Percentiles rank a stretch among this genome's conserved stretches.
Conservation (phyloP, 1,140 invertebrate genomes). For the Heliothis virescens region DNA sequence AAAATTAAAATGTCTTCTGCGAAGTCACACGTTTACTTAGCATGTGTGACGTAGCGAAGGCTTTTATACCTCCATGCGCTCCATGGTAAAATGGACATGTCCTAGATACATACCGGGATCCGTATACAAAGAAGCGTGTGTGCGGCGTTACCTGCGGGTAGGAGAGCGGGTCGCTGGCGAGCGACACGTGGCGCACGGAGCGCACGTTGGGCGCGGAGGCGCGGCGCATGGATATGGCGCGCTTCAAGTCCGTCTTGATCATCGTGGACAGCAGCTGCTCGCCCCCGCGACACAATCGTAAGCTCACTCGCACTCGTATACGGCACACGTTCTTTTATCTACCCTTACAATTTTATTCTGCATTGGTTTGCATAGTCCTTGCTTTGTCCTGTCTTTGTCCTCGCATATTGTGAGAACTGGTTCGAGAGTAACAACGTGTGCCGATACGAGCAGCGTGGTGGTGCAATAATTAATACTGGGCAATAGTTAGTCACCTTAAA, state of each 20-base stretch:
- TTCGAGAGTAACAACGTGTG: constrained; percentile 24
- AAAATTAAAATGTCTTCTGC: background rate
- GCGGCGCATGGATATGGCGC: constrained; percentile 88
- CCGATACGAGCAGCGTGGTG: constrained; percentile 20
- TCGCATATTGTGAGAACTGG: no score
- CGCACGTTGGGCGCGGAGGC: constrained; percentile 74
- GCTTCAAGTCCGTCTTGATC: constrained; percentile 92
- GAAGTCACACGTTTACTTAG: background rate
- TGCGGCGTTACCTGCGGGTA: constrained; percentile 65
- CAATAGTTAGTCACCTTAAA: constrained; percentile 43
- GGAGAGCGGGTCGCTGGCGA: constrained; percentile 65
- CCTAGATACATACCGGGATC: background rate
- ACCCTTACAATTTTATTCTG: constrained; percentile 85
- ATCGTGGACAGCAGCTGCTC: constrained; percentile 92
- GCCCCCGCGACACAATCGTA: constrained; percentile 68
- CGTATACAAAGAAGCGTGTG: background rate
- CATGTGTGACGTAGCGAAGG: background rate
- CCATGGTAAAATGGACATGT: background rate
- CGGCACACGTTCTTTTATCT: constrained; percentile 56
- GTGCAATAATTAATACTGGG: constrained; percentile 44
- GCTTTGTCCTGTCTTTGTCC: no score
- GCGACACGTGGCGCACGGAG: constrained; percentile 61
- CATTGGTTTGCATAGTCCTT: no score
- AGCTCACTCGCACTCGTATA: constrained; percentile 46
- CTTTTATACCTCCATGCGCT: background rate